phyloP scores from a whole-genome alignment of 2,797 vertebrate species.

The Lacerta bilineata region DNA sequence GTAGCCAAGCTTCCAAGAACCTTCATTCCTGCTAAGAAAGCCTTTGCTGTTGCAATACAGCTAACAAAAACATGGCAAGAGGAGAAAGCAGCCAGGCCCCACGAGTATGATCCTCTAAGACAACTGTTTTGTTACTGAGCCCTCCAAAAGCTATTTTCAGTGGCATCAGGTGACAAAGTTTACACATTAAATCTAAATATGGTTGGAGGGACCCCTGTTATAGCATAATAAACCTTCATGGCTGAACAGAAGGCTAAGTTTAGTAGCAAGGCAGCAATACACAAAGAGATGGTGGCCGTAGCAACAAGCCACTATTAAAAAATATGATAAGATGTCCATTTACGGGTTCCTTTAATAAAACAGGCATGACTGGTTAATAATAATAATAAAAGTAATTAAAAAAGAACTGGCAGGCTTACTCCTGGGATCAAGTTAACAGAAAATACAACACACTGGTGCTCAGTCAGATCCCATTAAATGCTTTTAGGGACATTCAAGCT shows the following conservation, averaged over 20 bases:
- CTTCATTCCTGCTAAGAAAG: no score
- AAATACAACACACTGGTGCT: not conserved
- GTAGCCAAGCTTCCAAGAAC: no score
- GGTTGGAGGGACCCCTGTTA: constrained; percentile 56
- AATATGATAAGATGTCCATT: constrained; percentile 47
- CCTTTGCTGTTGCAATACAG: no score
- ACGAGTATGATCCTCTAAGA: constrained; percentile 55
- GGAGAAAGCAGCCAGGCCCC: constrained; percentile 21
- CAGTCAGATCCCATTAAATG: not conserved
- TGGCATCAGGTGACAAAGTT: constrained; percentile 59
- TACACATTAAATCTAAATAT: constrained; percentile 65
- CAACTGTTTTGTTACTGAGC: constrained; percentile 56
- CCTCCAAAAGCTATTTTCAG: constrained; percentile 65
- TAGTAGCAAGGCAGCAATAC: constrained; percentile 50
- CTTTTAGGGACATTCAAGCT: not conserved
- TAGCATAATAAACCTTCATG: constrained; percentile 52
- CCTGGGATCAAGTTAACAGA: not conserved
- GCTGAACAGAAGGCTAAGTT: constrained; percentile 49
- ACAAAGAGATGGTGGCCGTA: constrained; percentile 62
- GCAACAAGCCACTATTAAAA: constrained; percentile 68
- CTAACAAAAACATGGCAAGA: constrained; percentile 34
- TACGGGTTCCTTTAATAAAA: constrained; percentile 26
- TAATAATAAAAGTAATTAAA: no score
- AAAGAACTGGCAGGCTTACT: not conserved
- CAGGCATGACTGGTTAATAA: accelerated